Evolutionary conservation across 2,888 invertebrate genomes (phyloP), one percentile per base, ranked within the genome.

Genomic region (Apamea crenata): DNA sequence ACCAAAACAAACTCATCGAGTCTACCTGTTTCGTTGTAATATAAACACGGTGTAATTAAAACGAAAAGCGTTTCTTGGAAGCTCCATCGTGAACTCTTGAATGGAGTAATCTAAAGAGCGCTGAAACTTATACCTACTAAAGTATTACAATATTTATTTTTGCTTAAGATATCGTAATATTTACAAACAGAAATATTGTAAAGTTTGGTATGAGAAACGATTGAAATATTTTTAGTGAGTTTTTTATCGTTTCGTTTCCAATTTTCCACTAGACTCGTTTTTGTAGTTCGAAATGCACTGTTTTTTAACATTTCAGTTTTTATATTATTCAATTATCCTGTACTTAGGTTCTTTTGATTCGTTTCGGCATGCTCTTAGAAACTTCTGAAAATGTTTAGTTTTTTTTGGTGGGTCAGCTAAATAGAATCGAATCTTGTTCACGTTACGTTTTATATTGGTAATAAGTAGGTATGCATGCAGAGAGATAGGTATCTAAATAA

Each of bases 51-150:
- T 63, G 32, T 53, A 63, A 65, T 66, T 66, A 40, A 44, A 44
- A 10, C 61, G 53, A 29, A n/a, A 63, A 74, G 1, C 61, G 25
- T 47, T 80, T 80, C 85, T 67, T 25, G 14, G 81, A 72, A 83
- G 36, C 70, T 74, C 12, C 36, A 68, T 50, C n/a, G 47, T 56
- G 36, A 72, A 63, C 66, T 68, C 67, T 68, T 75, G 80, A 74
- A 84, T 79, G 65, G 16, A 73, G 32, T 80, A 32, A 40, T 14
- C 36, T 47, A 21, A 10, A 66, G 16, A 70, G 44, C 29, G 36
- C 36, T 53, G 29, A 83, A 63, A 83, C 25, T 50, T 78, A 25
- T 59, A 40, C n/a, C n/a, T n/a, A n/a, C 18, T 25, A 16, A 63
- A 40, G 1, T 63, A 21, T 59, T 32, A 18, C 16, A 29, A 53